Conservation (phyloP, 2,797 vertebrate species). For the Argentina silus region DNA sequence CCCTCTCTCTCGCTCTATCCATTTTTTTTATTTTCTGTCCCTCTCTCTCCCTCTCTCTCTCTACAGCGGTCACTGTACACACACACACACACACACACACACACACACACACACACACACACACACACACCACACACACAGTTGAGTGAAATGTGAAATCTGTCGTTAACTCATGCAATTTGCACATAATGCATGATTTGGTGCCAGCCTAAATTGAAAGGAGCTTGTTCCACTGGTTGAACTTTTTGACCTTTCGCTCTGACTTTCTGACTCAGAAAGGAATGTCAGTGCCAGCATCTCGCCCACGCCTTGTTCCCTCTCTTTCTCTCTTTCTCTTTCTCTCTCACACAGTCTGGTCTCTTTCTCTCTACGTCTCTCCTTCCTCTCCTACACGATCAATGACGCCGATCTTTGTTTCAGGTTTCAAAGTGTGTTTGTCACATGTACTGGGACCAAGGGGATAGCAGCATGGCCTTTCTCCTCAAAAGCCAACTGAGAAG, state of each 20-base stretch:
- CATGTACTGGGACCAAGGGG: too few species aligned
- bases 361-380: not conserved
- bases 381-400: not conserved
- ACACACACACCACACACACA: conserved; percentile 19
- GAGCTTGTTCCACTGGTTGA: not conserved
- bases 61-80: too few species aligned
- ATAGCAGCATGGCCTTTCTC: too few species aligned
- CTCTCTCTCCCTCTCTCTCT: too few species aligned
- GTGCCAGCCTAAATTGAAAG: not conserved
- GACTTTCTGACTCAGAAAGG: not conserved
- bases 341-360: not conserved
- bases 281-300: not conserved
- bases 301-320: not conserved
- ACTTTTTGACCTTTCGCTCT: not conserved
- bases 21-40: too few species aligned
- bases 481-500: too few species aligned
- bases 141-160: conserved; percentile 5
- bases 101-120: too few species aligned
- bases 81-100: too few species aligned
- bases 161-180: not conserved
- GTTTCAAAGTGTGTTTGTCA: too few species aligned
- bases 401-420: too few species aligned
- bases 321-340: not conserved
- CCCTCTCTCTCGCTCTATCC: too few species aligned
- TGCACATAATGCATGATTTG: not conserved